These are phyloP conservation scores for Mimachlamys varia DNA, from an alignment of 2,888 invertebrate genomes.

Conservation along the genomic window DNA sequence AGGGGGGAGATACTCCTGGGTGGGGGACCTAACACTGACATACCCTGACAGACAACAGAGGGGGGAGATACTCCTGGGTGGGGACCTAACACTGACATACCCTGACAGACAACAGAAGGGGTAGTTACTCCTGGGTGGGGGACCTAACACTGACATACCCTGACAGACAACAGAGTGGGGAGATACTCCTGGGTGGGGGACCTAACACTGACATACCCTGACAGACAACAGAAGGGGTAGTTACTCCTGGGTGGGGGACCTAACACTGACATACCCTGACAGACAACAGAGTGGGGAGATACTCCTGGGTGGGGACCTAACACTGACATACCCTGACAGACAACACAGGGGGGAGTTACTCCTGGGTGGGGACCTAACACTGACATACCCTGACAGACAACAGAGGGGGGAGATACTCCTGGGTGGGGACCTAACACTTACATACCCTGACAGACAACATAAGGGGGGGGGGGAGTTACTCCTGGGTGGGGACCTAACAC, in stretches of 20 bases:
- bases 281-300: not conserved
- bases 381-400: too few species aligned
- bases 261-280: not conserved
- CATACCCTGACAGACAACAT: constrained; percentile 77
- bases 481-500: too few species aligned
- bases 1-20: too few species aligned
- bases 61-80: too few species aligned
- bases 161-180: not conserved
- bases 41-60: too few species aligned
- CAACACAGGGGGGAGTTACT: not conserved
- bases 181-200: not conserved
- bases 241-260: not conserved
- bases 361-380: not conserved
- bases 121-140: not conserved
- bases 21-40: too few species aligned
- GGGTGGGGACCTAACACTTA: too few species aligned
- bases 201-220: too few species aligned
- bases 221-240: too few species aligned
- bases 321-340: not conserved
- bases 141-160: not conserved
- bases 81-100: not conserved
- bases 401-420: too few species aligned
- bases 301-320: not conserved
- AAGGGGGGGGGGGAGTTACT: constrained; percentile 83
- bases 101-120: not conserved